Evolutionary conservation across 2,888 invertebrate genomes (phyloP), one percentile per base, ranked within the genome.

Genomic region (Caenorhabditis plicata): DNA sequence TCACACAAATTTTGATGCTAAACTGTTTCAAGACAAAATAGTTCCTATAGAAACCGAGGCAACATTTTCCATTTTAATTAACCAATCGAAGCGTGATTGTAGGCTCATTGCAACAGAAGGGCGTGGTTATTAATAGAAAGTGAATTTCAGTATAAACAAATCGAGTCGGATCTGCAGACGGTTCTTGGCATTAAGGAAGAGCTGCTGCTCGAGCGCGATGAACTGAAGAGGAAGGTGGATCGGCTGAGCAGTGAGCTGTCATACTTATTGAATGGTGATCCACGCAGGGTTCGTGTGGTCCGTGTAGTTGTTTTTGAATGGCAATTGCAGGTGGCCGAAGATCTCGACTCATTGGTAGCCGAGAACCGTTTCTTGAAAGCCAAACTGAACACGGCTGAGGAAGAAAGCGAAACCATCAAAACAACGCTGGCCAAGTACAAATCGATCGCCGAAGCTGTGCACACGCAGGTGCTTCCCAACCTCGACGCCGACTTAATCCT

Each of bases 331-430:
- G 64, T 71, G 17, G 67, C 64, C 3, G 65, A 66, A 52, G 74
- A 74, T 57, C 39, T 74, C 32, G 72, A 74, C 44, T 53, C 58
- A 36, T 48, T 74, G 17, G 43, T 72, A 41, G 72, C 72, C 2
- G 74, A 74, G 41, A 74, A 74, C 48, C 64, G 74, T 38, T 85
- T 81, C 82, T 85, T 91, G 44, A 88, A 90, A 82, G 91, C 69
- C 13, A 64, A 67, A 39, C 50, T 71, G 35, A 64, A 65, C 42
- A 63, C 60, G 23, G 68, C 71, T 20, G 60, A 90, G 77, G 88
- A 88, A 73, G 91, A 91, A 81, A 64, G 64, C 17, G 66, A 71
- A 35, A 53, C 46, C 27, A 71, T 71, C 50, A 71, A 71, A 45
- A 64, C 56, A 23, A 69, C 65, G 11, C 54, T 71, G 31, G 67